Base-by-base conservation (phyloP, 1,140 invertebrate species). In the Lepidostoma basale region DNA sequence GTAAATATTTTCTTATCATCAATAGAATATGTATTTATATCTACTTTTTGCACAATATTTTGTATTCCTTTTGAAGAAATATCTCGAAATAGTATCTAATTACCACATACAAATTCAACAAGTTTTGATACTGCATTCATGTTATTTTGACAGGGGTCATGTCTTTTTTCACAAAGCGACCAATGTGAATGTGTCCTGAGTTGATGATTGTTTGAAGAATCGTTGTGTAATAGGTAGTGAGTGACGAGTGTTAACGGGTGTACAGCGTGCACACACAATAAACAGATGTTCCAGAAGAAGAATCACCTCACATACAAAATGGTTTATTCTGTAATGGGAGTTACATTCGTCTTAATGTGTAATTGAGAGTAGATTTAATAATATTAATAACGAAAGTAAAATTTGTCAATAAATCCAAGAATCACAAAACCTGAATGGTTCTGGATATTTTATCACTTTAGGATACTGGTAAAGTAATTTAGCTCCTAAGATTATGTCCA, bases 401-500 rank as follows among this genome's bases (percentile, higher is more conserved):
- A 42, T 54, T 66, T 56, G 47, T 66, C 33, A 28, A 39, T 33
- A 30, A 56, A 56, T 39, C 49, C 16, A 16, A 36, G 62, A 49
- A 58, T 66, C 52, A 44, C 14, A 30, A 20, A 45, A n/a, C n/a
- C n/a, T n/a, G n/a, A 63, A 42, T 42, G 63, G 36, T 67, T 67
- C 40, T 67, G 39, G 26, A 14, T 67, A 59, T 67, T 67, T 59
- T 33, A 60, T 67, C 64, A 59, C 64, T 62, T 63, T 66, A 65
- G 63, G 54, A 66, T 70, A 70, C 49, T 30, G 42, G 52, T 69
- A 67, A 66, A 70, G 49, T 66, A 42, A 67, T 49, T 66, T 66
- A 67, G 58, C 64, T 67, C 58, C 64, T 70, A 67, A 66, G 64
- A 30, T 67, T 58, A 52, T 72, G 70, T 72, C 70, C 66, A 62